Base-by-base conservation (phyloP, 2,797 vertebrate species). In the Acanthiza pusilla region DNA sequence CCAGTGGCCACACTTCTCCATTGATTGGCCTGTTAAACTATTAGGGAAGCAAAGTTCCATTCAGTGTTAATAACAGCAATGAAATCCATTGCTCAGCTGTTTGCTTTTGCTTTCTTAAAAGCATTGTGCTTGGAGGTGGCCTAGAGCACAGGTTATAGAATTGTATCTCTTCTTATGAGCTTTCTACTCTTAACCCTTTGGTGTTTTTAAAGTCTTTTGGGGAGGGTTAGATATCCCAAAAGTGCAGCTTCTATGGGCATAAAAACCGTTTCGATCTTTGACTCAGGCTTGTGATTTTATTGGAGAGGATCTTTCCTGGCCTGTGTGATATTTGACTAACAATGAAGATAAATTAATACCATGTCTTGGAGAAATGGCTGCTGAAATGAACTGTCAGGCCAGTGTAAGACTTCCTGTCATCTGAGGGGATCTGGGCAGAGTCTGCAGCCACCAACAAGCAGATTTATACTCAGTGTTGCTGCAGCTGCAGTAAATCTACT, bases 341-440 rank as follows among this genome's bases (percentile, higher is more conserved):
- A 75, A 62, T 73, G 73, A 78, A 76, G 84, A 89, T 79, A 38
- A 30, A 89, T 93, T 88, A 61, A 89, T 66, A 29, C 36, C 61
- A 51, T 88, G 51, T 82, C 70, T 87, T 84, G 87, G 66, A 93
- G 87, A 91, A 91, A 88, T n/a, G 43, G 58, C 79, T 95, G 85
- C 92, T 92, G 85, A 89, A 96, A 84, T 30, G 43, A 93, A 48
- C 58, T 9, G 34, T 88, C 85, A 88, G 76, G 84, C 55, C 54
- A 76, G 26, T 42, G 45, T 55, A 38, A 89, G 95, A 17, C 66
- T 89, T 91, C 57, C 79, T 89, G 82, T 86, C 6, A 0, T 75
- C 73, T 62, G 72, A 91, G 55, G 51, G 26, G 58, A 34, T 74
- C 89, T 78, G 70, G 82, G 78, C 73, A 94, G 81, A 78, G 65